Percentiles rank a stretch among this genome's conserved stretches.
Conservation (phyloP, 2,888 invertebrate genomes). For the Melanostoma mellinum region DNA sequence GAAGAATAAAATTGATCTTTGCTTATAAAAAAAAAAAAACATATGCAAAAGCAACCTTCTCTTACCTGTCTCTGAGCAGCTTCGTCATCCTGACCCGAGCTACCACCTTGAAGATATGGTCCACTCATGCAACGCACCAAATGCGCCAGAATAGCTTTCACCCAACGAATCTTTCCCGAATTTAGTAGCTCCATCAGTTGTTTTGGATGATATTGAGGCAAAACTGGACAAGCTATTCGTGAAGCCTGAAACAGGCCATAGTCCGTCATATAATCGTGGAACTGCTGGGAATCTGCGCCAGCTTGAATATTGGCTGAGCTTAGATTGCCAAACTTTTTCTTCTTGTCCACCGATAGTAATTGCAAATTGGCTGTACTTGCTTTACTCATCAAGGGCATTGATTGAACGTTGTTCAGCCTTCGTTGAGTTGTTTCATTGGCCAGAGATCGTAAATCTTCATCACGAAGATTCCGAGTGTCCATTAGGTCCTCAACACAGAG, state of each 20-base stretch:
- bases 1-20: constrained; percentile 74
- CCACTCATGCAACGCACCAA: constrained; percentile 91
- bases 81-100: constrained; percentile 84
- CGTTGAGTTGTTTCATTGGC: constrained; percentile 87
- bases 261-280: constrained; percentile 93
- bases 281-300: constrained; percentile 81
- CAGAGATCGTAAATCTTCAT: constrained; percentile 86
- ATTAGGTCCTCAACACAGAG: constrained; percentile 87
- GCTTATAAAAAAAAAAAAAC: background rate
- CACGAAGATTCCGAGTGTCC: constrained; percentile 88
- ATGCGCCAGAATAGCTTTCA: constrained; percentile 98
- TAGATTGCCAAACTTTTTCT: constrained; percentile 83
- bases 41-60: background rate
- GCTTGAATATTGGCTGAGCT: constrained; percentile 77
- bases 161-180: constrained; percentile 98
- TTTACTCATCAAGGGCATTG: constrained; percentile 91
- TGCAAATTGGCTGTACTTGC: constrained; percentile 93
- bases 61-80: constrained; percentile 84
- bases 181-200: constrained; percentile 99
- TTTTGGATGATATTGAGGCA: constrained; percentile 99
- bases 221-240: constrained; percentile 96
- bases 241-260: constrained; percentile 98
- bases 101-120: constrained; percentile 83
- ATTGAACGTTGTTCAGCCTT: constrained; percentile 87
- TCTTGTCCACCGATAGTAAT: constrained; percentile 88